phyloP scores from a whole-genome alignment of 2,113 vertebrate species.

The Solea senegalensis region DNA sequence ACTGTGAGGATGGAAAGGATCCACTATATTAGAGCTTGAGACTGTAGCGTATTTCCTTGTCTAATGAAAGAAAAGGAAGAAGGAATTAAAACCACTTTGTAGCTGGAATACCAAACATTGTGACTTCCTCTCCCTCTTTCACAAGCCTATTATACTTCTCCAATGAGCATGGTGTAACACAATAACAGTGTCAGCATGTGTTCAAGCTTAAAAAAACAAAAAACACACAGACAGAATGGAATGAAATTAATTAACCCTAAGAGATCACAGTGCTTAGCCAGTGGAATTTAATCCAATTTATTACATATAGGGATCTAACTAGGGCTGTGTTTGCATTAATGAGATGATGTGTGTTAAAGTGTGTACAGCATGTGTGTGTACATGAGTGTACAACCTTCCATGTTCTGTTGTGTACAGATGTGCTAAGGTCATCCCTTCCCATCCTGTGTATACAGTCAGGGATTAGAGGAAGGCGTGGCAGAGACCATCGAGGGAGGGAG shows the following conservation, averaged over 20 bases:
- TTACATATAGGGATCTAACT: conserved; percentile 78
- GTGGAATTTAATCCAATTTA: conserved; percentile 82
- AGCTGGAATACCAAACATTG: conserved; percentile 65
- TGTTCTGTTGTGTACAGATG: conserved; percentile 11
- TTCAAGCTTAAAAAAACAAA: conserved; percentile 80
- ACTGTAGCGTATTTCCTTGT: conserved; percentile 63
- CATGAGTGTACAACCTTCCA: not conserved
- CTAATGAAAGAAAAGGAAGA: conserved; percentile 50
- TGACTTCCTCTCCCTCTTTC: conserved; percentile 59
- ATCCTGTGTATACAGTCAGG: conserved; percentile 6
- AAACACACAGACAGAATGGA: conserved; percentile 77
- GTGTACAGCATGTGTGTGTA: conserved; percentile 16
- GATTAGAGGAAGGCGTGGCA: conserved; percentile 43
- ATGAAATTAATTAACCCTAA: conserved; percentile 83
- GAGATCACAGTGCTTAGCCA: conserved; percentile 77
- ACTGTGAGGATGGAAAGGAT: conserved; percentile 57
- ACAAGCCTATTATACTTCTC: conserved; percentile 69
- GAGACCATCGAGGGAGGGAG: conserved; percentile 23
- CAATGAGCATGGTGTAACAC: conserved; percentile 69
- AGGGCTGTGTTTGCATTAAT: conserved; percentile 74
- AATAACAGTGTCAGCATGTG: conserved; percentile 80
- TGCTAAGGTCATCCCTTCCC: conserved; percentile 14
- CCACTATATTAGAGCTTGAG: conserved; percentile 65
- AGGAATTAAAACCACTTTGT: conserved; percentile 69
- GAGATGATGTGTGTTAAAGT: conserved; percentile 43